Percentiles rank a stretch among this genome's conserved stretches.
phyloP scores from a whole-genome alignment of 2,113 vertebrate species.

The Bujurquina vittata region DNA sequence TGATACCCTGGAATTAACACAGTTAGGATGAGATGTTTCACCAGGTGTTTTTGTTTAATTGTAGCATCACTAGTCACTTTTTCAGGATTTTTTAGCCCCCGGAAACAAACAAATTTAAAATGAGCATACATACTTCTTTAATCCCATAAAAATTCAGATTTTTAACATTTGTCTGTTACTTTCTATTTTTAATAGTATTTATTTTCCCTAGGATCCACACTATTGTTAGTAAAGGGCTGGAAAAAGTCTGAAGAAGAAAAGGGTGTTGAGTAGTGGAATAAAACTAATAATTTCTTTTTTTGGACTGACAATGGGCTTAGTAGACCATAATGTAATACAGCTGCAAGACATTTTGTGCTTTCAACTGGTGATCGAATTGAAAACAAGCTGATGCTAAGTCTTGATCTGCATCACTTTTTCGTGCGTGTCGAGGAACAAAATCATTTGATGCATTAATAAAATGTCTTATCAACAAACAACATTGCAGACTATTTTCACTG shows the following conservation, averaged over 20 bases:
- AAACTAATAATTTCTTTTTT: rapidly evolving
- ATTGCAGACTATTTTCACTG: background rate
- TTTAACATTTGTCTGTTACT: background rate
- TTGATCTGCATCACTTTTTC: background rate
- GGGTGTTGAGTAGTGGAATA: background rate
- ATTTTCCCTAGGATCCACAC: too few relatives aligned
- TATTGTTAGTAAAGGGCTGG: background rate
- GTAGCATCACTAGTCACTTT: background rate
- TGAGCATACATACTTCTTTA: too few relatives aligned
- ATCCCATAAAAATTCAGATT: background rate
- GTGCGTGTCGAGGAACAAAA: background rate
- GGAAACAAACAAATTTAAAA: background rate
- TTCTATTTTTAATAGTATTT: background rate
- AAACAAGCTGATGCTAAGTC: background rate
- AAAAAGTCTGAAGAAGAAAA: background rate
- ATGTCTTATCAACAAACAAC: background rate
- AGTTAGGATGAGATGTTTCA: background rate
- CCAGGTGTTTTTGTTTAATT: too few relatives aligned
- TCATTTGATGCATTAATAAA: background rate
- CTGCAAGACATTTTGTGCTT: background rate
- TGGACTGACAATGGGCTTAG: background rate
- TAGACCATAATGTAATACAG: background rate
- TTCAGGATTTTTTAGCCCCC: background rate
- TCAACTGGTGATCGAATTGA: background rate
- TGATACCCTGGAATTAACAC: background rate